Evolutionary conservation across 2,797 vertebrate species (phyloP).

Genomic region (Choloepus didactylus): DNA sequence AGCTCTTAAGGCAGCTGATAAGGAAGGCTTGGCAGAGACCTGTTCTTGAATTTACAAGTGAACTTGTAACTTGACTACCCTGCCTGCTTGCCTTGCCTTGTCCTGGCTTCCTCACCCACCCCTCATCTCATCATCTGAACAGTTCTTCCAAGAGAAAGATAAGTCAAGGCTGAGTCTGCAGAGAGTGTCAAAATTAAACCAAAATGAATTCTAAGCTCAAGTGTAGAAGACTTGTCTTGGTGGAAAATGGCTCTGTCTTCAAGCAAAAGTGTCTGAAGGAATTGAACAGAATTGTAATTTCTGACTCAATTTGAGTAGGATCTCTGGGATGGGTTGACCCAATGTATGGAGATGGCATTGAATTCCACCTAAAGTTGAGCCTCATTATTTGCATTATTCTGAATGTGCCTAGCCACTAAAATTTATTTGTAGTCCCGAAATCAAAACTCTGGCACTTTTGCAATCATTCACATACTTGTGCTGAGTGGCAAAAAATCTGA

Average conservation of each 20-base stretch:
- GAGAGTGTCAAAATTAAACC: background rate
- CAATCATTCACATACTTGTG: no score
- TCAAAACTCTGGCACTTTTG: no score
- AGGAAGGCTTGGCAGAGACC: constrained; percentile 48
- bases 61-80: background rate
- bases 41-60: constrained; percentile 32
- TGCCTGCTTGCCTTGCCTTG: background rate
- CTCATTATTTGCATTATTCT: no score
- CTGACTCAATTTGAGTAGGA: background rate
- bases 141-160: constrained; percentile 2
- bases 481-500: no score
- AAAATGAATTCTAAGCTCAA: constrained; percentile 1
- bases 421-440: no score
- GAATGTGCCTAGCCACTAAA: no score
- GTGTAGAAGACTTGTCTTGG: background rate
- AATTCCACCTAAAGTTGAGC: background rate
- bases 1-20: constrained; percentile 78
- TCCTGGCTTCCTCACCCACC: background rate
- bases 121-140: background rate
- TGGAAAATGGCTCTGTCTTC: background rate
- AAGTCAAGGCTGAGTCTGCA: background rate
- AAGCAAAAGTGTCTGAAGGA: background rate
- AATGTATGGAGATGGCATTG: background rate
- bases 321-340: background rate
- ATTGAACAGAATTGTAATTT: background rate